Evolutionary conservation across 2,113 vertebrate species (phyloP), one percentile per base, ranked within the genome.

Genomic region (Bagarius yarrelli): DNA sequence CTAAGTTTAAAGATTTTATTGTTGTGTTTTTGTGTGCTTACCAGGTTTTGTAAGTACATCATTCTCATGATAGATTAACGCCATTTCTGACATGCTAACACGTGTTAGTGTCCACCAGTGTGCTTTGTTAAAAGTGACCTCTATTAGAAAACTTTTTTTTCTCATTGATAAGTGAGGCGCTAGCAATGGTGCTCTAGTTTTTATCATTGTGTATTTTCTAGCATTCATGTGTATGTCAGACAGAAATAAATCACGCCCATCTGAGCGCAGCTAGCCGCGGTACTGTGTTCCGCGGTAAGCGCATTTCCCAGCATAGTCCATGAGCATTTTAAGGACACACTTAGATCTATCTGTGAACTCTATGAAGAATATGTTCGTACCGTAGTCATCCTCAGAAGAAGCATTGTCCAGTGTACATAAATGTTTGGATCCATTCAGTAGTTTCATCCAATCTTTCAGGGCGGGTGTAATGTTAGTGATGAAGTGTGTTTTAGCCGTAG

Each of bases 401-500:
- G 85, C 88, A 86, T 89, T 55, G 44, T 90, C 88, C 88, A 89
- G 86, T 85, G 86, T 88, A 86, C 88, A 90, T 85, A 89, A 85
- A 86, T 85, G 84, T 87, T 84, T 82, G 86, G 89, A 90, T 83
- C 87, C 87, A 89, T 81, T 89, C 88, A 84, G 87, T 91, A 90
- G 88, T 90, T 89, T 88, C 85, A 84, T 89, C 81, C 81, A 81
- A 85, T 75, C 88, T 90, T 90, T 90, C 87, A 89, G 90, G 91
- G 86, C 89, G 89, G 90, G 87, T 92, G 85, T 91, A 87, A 90
- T 90, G 88, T 92, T 93, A 91, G 91, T 89, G 92, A 91, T 93
- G 87, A 93, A 88, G 91, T 89, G 90, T 91, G 89, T 91, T 89
- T 86, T 90, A 92, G 90, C 91, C 92, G 91, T 92, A 93, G 93